Evolutionary conservation across 2,797 vertebrate genomes (phyloP).

Genomic region (Tenualosa ilisha): DNA sequence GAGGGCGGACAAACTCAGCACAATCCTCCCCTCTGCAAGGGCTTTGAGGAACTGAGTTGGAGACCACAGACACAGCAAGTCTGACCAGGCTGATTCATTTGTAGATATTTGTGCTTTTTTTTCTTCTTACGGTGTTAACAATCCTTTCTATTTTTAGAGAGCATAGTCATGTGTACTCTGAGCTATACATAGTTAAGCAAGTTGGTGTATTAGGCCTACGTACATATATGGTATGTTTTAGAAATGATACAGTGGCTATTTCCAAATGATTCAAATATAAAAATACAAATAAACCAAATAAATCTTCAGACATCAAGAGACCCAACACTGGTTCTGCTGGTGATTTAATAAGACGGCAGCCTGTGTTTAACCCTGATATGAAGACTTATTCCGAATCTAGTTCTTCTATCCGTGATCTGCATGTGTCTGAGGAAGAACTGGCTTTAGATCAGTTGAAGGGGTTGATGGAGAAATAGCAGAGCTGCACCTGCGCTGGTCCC

Average conservation of each 20-base stretch:
- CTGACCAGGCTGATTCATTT: not conserved
- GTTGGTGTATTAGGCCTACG: not conserved
- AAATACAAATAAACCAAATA: too few species aligned
- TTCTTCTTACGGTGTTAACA: not conserved
- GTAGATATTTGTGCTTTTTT: not conserved
- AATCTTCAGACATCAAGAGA: too few species aligned
- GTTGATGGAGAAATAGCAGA: constrained; percentile 12
- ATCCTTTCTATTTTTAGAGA: not conserved
- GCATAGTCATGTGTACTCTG: not conserved
- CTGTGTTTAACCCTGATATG: too few species aligned
- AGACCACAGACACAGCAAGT: not conserved
- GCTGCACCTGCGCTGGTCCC: not conserved
- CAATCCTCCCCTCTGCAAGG: not conserved
- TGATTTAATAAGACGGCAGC: not conserved
- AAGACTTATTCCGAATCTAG: too few species aligned
- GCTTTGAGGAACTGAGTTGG: not conserved
- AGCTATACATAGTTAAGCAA: not conserved
- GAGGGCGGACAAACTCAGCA: not conserved
- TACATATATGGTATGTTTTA: not conserved
- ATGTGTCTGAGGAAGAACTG: not conserved
- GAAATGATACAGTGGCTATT: not conserved
- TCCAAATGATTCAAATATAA: not conserved
- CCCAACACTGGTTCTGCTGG: too few species aligned
- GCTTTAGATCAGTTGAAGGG: constrained; percentile 15
- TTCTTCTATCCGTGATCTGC: not conserved